Conservation (phyloP, 1,140 invertebrate genomes). For the Hyphantria cunea region DNA sequence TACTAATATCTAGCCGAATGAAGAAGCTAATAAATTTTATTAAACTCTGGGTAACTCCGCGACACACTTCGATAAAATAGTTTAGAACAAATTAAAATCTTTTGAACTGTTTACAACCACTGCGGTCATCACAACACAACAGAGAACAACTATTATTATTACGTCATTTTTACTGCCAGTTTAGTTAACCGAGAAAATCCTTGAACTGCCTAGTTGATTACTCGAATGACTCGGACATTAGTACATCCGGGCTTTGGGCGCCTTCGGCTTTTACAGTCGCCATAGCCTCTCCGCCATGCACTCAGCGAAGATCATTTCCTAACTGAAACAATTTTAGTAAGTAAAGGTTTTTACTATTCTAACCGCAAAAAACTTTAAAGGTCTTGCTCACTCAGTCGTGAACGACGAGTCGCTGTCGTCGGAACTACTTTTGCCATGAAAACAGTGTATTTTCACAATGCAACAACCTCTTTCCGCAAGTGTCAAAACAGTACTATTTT, state of each 20-base stretch:
- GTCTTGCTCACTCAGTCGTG: conserved; percentile 30
- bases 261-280: conserved; percentile 11
- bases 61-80: no score
- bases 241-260: conserved; percentile 19
- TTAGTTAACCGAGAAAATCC: background rate
- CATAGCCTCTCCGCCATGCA: conserved; percentile 7
- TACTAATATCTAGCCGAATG: no score
- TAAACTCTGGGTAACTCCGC: no score
- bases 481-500: conserved; percentile 34
- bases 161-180: conserved; percentile 10
- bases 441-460: conserved; percentile 32
- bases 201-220: conserved; percentile 13
- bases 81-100: background rate
- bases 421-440: conserved; percentile 27
- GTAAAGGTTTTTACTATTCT: conserved; percentile 49
- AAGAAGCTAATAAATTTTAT: no score
- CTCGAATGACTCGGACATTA: conserved; percentile 21
- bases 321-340: conserved; percentile 50
- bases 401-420: conserved; percentile 25
- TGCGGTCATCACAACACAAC: background rate
- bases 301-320: conserved; percentile 19
- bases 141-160: conserved; percentile 8
- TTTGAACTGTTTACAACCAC: conserved; percentile 18
- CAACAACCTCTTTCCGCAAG: conserved; percentile 31
- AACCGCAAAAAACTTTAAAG: conserved; percentile 32